phyloP scores from a whole-genome alignment of 2,113 vertebrate species.

The Camelus bactrianus region DNA sequence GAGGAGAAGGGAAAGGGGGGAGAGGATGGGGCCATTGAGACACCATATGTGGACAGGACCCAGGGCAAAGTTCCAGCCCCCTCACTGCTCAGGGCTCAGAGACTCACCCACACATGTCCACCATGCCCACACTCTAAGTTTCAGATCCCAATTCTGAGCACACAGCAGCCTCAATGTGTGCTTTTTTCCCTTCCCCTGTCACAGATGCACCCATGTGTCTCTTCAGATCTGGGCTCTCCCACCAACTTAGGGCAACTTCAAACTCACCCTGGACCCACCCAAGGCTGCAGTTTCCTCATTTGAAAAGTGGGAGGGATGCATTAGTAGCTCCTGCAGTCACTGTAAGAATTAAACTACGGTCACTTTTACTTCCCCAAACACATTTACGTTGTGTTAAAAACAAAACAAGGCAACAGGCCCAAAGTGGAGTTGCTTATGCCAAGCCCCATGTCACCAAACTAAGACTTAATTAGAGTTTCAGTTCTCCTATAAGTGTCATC shows the following conservation, averaged over 20 bases:
- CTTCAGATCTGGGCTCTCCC: not conserved
- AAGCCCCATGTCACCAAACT: not conserved
- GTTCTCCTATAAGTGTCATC: not conserved
- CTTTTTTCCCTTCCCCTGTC: not conserved
- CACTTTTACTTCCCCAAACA: not conserved
- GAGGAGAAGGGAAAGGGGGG: not conserved
- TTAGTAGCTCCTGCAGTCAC: not conserved
- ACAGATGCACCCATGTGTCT: not conserved
- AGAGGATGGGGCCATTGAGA: not conserved
- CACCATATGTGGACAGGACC: not conserved
- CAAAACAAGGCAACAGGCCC: not conserved
- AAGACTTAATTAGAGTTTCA: not conserved
- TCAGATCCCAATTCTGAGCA: not conserved
- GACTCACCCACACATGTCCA: not conserved
- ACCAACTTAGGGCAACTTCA: not conserved
- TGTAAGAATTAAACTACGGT: not conserved
- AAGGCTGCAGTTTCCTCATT: not conserved
- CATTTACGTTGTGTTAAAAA: not conserved
- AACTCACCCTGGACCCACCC: not conserved
- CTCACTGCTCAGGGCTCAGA: not conserved
- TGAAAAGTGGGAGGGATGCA: conserved; percentile 11
- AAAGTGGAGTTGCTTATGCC: not conserved
- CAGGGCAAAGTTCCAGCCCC: not conserved
- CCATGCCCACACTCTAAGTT: not conserved
- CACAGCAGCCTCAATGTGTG: not conserved